Conservation (phyloP, 2,888 invertebrate species). For the Calliphora vomitoria region DNA sequence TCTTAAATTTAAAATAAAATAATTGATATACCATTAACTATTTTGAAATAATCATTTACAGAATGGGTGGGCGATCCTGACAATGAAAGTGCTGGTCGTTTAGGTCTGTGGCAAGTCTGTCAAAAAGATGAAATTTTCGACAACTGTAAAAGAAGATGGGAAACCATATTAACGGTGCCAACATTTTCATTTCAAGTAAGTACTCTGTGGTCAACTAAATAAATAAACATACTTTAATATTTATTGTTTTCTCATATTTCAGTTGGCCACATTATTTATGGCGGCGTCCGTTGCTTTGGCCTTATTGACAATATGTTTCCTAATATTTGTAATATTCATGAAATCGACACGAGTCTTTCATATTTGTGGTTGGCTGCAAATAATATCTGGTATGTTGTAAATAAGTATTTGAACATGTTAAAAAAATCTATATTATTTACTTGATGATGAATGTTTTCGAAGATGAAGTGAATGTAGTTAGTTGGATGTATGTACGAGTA, state of each 20-base stretch:
- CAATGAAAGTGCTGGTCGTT: slow-evolving; percentile 94
- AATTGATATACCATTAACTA: too few relatives aligned
- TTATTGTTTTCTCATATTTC: slow-evolving; percentile 57
- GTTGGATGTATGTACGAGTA: background rate
- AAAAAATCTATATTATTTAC: slow-evolving; percentile 5
- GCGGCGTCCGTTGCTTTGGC: slow-evolving; percentile 94
- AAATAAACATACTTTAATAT: background rate
- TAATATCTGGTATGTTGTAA: slow-evolving; percentile 93
- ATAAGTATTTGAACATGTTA: slow-evolving; percentile 11
- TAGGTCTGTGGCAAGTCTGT: slow-evolving; percentile 97
- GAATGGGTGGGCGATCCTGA: slow-evolving; percentile 95
- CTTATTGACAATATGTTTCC: slow-evolving; percentile 93
- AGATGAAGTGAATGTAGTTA: slow-evolving; percentile 13
- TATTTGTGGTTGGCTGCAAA: slow-evolving; percentile 97
- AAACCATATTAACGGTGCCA: slow-evolving; percentile 92
- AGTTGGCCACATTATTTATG: slow-evolving; percentile 94
- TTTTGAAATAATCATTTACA: slow-evolving; percentile 30
- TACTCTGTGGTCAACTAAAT: slow-evolving; percentile 28
- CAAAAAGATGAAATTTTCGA: slow-evolving; percentile 91
- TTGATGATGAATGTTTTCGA: background rate
- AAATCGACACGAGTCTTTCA: slow-evolving; percentile 96
- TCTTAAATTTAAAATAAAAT: too few relatives aligned
- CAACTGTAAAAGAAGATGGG: slow-evolving; percentile 93
- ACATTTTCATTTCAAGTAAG: slow-evolving; percentile 90
- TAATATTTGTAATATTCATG: slow-evolving; percentile 97